phyloP scores from a whole-genome alignment of 92 coral and sea anemone species.

The Phymanthus crucifer region DNA sequence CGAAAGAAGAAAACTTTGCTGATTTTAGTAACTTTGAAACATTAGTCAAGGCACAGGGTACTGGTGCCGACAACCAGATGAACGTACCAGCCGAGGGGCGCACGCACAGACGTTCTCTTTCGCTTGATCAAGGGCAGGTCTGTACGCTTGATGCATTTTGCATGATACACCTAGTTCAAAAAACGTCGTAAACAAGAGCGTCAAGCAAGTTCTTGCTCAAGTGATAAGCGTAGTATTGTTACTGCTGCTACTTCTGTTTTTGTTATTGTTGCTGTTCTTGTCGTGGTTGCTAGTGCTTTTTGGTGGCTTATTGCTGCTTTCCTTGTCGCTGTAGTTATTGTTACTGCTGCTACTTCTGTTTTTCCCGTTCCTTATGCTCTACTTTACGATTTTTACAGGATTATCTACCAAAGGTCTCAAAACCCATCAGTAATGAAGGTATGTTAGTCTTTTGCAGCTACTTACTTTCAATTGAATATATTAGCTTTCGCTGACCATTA shows the following conservation, averaged over 20 bases:
- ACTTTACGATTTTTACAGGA: constrained; percentile 16
- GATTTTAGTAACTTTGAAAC: constrained; percentile 94
- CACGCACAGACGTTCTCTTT: constrained; percentile 76
- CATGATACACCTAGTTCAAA: too few species aligned
- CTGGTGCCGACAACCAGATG: constrained; percentile 32
- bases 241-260: neutral
- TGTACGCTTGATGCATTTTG: neutral
- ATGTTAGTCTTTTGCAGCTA: neutral
- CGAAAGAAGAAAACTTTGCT: constrained; percentile 79
- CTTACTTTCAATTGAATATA: neutral
- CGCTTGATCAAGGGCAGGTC: constrained; percentile 81
- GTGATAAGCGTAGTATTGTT: too few species aligned
- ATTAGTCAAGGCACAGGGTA: constrained; percentile 66
- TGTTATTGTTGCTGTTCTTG: neutral
- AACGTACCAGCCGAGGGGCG: constrained; percentile 39
- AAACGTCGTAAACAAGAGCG: too few species aligned
- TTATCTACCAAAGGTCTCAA: constrained; percentile 10
- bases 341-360: neutral
- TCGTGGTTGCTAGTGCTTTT: constrained; percentile 6
- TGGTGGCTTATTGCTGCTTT: neutral
- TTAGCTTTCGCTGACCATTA: neutral
- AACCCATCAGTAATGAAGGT: constrained; percentile 5
- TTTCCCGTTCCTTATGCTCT: neutral
- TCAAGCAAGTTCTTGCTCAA: too few species aligned
- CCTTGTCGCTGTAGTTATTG: neutral